A percentile compares a stretch with the other conserved stretches of the same genome.
Evolutionary conservation across 2,888 invertebrate genomes (phyloP).

Genomic region (Helleia helle): DNA sequence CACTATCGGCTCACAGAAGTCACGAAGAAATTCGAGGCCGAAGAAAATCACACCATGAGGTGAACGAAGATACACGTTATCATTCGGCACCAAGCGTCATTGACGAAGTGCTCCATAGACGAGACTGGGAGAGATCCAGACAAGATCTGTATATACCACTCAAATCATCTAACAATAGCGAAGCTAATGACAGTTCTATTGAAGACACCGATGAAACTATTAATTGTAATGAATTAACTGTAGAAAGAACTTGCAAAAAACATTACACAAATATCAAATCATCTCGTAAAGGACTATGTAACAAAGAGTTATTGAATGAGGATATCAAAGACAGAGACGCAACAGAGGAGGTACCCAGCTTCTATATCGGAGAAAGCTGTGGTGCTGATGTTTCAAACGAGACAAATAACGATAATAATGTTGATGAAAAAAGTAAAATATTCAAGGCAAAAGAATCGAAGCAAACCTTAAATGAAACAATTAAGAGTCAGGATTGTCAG

Average conservation of each 20-base stretch:
- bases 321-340: conserved; percentile 53
- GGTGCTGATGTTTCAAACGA: conserved; percentile 16
- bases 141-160: conserved; percentile 51
- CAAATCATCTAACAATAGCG: conserved; percentile 25
- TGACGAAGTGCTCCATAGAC: conserved; percentile 50
- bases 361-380: conserved; percentile 47
- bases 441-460: conserved; percentile 48
- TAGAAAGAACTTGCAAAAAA: conserved; percentile 43
- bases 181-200: conserved; percentile 21
- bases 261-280: conserved; percentile 58
- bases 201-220: conserved; percentile 6
- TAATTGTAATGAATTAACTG: conserved; percentile 28
- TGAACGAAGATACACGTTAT: conserved; percentile 38
- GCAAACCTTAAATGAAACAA: conserved; percentile 51
- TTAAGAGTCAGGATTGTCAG: conserved; percentile 40
- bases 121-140: conserved; percentile 60
- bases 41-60: conserved; percentile 37
- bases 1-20: conserved; percentile 49
- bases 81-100: conserved; percentile 64
- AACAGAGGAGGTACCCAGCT: conserved; percentile 35
- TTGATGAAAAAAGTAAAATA: conserved; percentile 23
- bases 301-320: conserved; percentile 31
- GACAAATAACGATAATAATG: conserved; percentile 14
- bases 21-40: conserved; percentile 52
- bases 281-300: conserved; percentile 32